Conservation (phyloP, 2,113 vertebrate genomes). For the Myiozetetes cayanensis region DNA sequence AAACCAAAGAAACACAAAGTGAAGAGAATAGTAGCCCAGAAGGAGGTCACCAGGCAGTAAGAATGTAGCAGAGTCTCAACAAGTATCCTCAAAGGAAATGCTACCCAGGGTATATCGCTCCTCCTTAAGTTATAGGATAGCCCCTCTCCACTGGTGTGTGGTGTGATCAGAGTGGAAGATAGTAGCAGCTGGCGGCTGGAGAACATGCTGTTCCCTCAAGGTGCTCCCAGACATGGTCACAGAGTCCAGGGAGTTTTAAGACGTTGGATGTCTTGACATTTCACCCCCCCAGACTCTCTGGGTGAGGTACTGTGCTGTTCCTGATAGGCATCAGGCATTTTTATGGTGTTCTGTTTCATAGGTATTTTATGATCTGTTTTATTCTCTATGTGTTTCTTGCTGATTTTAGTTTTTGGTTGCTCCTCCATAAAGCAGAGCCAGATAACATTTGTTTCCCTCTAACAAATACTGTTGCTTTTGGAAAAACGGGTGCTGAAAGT, state of each 20-base stretch:
- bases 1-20: background rate
- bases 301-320: background rate
- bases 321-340: background rate
- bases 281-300: background rate
- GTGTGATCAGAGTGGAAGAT: background rate
- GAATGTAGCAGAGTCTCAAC: background rate
- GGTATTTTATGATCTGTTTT: background rate
- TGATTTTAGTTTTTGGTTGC: background rate
- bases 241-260: background rate
- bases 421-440: background rate
- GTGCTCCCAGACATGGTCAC: background rate
- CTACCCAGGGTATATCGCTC: rapidly evolving
- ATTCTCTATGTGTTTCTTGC: background rate
- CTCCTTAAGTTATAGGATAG: background rate
- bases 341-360: background rate
- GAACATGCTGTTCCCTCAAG: background rate
- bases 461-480: background rate
- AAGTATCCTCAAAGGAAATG: background rate
- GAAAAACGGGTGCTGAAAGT: background rate
- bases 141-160: background rate
- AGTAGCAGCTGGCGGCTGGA: background rate
- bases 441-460: background rate
- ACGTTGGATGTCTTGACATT: background rate
- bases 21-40: background rate
- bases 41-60: background rate